These are phyloP conservation scores for Invenusta paracnida DNA, from an alignment of 2,888 invertebrate species.

Conservation along the genomic window DNA sequence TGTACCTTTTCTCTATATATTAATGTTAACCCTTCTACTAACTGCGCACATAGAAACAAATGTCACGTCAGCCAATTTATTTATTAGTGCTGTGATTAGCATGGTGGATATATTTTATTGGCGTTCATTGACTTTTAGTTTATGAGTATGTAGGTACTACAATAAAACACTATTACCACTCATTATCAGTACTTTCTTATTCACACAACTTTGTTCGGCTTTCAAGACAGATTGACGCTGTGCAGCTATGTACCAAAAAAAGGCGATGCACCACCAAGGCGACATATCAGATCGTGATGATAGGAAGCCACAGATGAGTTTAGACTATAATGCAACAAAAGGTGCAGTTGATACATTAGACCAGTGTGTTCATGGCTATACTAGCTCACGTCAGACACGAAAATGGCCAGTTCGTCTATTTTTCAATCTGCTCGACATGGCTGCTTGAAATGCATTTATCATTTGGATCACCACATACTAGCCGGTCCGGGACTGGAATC, in stretches of 20 bases:
- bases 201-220: not conserved
- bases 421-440: too few relatives aligned
- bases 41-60: not conserved
- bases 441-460: too few relatives aligned
- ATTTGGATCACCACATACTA: too few relatives aligned
- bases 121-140: not conserved
- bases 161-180: not conserved
- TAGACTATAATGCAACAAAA: not conserved
- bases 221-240: not conserved
- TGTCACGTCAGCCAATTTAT: not conserved
- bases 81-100: not conserved
- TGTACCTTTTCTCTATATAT: too few relatives aligned
- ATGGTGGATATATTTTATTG: not conserved
- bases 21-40: not conserved
- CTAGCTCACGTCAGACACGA: not conserved
- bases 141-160: not conserved
- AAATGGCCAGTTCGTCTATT: not conserved
- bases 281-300: not conserved
- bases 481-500: too few relatives aligned
- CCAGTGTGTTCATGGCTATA: not conserved
- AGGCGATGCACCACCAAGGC: not conserved
- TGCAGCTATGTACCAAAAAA: not conserved
- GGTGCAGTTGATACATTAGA: not conserved
- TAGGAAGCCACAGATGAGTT: not conserved
- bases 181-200: not conserved